Percentiles rank a stretch among this genome's conserved stretches.
Conservation (phyloP, 2,888 invertebrate genomes). For the Nemoura dubitans region DNA sequence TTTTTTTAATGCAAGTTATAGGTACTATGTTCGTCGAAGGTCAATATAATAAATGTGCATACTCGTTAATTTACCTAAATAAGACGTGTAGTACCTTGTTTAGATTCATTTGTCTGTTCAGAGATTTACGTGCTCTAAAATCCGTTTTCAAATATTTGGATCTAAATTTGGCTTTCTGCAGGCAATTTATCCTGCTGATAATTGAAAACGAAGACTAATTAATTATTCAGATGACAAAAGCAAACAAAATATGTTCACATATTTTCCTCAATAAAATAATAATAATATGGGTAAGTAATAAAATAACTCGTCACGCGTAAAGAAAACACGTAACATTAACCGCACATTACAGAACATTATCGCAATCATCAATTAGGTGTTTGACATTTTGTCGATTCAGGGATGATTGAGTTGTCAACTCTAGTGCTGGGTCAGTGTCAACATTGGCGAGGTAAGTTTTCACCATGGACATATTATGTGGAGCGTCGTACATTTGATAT, state of each 20-base stretch:
- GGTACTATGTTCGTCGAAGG: too few species aligned
- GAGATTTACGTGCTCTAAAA: not conserved
- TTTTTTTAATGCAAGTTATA: not conserved
- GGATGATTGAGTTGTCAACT: not conserved
- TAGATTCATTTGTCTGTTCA: not conserved
- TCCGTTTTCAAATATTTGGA: not conserved
- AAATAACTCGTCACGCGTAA: too few species aligned
- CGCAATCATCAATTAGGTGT: not conserved
- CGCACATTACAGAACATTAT: not conserved
- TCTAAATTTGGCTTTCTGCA: not conserved
- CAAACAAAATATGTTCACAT: not conserved
- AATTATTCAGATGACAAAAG: not conserved
- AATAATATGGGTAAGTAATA: too few species aligned
- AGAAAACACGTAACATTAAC: not conserved
- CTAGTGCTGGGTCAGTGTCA: not conserved
- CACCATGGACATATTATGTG: not conserved
- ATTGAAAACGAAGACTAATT: not conserved
- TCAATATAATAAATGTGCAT: too few species aligned
- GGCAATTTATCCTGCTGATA: not conserved
- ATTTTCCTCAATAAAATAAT: not conserved
- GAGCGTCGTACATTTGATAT: too few species aligned
- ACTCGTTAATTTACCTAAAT: too few species aligned
- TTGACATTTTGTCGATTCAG: not conserved
- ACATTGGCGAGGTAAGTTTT: not conserved
- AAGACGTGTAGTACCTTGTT: too few species aligned